These are phyloP conservation scores for Pteria penguin DNA, from an alignment of 2,888 invertebrate genomes.

Conservation along the genomic window DNA sequence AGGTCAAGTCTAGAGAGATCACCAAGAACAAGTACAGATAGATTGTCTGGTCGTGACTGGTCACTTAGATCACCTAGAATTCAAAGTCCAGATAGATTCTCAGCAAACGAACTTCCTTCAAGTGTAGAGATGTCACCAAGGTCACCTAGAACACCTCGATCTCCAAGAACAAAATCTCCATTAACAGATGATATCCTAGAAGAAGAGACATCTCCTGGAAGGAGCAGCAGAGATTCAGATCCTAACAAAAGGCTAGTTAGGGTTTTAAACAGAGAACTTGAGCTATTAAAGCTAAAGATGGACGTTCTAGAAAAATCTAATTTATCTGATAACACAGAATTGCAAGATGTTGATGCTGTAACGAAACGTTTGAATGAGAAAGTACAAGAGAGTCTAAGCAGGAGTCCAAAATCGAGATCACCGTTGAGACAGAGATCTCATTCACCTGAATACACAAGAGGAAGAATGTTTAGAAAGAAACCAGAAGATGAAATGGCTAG, in stretches of 20 bases:
- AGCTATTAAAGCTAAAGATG: slow-evolving; percentile 68
- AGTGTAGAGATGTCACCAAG: slow-evolving; percentile 28
- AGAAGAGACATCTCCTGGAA: slow-evolving; percentile 29
- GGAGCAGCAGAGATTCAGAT: slow-evolving; percentile 21
- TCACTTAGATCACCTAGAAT: slow-evolving; percentile 24
- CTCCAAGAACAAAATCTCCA: slow-evolving; percentile 29
- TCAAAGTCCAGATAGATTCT: slow-evolving; percentile 35
- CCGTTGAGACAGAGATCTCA: slow-evolving; percentile 48
- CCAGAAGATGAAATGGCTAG: background rate
- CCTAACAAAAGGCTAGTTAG: slow-evolving; percentile 51
- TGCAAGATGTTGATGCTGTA: slow-evolving; percentile 35
- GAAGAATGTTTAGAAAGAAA: slow-evolving; percentile 35
- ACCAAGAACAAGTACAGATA: slow-evolving; percentile 16
- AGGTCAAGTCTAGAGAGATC: slow-evolving; percentile 10
- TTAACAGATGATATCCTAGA: slow-evolving; percentile 2
- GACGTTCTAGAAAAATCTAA: slow-evolving; percentile 60
- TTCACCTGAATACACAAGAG: slow-evolving; percentile 51
- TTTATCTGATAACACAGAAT: slow-evolving; percentile 37
- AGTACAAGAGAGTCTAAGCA: slow-evolving; percentile 34
- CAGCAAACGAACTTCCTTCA: slow-evolving; percentile 15
- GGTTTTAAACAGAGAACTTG: slow-evolving; percentile 65
- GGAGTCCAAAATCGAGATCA: slow-evolving; percentile 45
- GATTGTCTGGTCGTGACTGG: slow-evolving; percentile 6
- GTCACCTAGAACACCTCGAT: slow-evolving; percentile 28
- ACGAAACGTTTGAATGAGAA: slow-evolving; percentile 37